Evolutionary conservation across 2,888 invertebrate species (phyloP).

Genomic region (Podabrus alpinus): DNA sequence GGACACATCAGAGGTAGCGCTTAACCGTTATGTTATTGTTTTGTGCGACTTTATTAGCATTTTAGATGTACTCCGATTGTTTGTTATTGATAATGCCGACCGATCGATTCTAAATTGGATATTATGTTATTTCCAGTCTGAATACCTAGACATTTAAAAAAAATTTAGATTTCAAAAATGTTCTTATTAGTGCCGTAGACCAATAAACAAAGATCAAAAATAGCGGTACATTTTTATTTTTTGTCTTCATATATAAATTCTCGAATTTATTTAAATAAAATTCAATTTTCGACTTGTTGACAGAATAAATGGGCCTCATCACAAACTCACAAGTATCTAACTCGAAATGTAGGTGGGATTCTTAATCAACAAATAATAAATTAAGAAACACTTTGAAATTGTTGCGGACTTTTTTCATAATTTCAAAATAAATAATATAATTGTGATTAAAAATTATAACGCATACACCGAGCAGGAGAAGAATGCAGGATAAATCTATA

Average conservation of each 20-base stretch:
- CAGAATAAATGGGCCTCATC: not conserved
- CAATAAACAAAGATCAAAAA: not conserved
- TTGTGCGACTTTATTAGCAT: slow-evolving; percentile 30
- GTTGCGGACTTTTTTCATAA: not conserved
- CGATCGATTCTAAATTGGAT: slow-evolving; percentile 27
- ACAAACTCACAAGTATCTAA: not conserved
- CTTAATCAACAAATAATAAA: not conserved
- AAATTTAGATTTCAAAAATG: not conserved
- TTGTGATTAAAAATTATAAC: too few relatives aligned
- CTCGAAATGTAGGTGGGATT: not conserved
- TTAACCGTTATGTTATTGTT: slow-evolving; percentile 30
- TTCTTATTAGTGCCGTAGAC: not conserved
- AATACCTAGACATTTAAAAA: slow-evolving; percentile 11
- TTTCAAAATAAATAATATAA: too few relatives aligned
- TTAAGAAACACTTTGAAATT: not conserved
- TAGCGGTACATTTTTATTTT: not conserved
- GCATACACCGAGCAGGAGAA: too few relatives aligned
- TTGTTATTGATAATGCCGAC: slow-evolving; percentile 31
- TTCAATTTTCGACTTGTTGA: not conserved
- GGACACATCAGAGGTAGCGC: slow-evolving; percentile 26
- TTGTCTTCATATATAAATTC: not conserved
- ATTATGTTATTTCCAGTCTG: slow-evolving; percentile 27
- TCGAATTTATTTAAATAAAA: not conserved
- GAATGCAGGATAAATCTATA: too few relatives aligned
- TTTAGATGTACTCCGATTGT: slow-evolving; percentile 28